Conservation (phyloP, 2,797 vertebrate genomes). For the Tokudaia muenninki region DNA sequence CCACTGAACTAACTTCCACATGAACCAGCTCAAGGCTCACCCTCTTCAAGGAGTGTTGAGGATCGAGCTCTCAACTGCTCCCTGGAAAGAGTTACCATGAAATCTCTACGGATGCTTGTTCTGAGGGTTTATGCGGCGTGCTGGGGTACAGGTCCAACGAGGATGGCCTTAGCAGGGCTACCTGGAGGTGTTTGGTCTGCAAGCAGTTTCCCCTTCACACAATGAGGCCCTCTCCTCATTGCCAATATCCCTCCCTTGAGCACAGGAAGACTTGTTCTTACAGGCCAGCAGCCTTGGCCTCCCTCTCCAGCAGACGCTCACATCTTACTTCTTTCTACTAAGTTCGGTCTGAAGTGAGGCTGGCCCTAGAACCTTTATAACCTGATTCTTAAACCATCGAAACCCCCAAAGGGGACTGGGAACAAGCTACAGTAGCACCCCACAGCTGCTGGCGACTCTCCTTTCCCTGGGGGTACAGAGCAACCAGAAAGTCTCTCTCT, state of each 20-base stretch:
- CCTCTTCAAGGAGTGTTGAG: fast-evolving
- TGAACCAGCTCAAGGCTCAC: neutral
- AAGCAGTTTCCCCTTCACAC: neutral
- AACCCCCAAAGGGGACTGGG: neutral
- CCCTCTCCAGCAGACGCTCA: neutral
- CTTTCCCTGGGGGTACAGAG: neutral
- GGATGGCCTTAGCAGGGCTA: neutral
- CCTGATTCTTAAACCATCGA: neutral
- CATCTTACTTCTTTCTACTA: neutral
- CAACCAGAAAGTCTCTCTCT: neutral
- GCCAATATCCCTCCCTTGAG: neutral
- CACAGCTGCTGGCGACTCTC: fast-evolving
- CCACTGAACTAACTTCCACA: neutral
- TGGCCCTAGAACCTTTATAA: neutral
- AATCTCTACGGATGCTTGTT: neutral
- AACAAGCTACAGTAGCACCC: neutral
- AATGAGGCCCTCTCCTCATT: neutral
- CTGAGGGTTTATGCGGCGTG: neutral
- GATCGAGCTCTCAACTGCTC: neutral
- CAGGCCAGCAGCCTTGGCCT: neutral
- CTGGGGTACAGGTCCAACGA: no score
- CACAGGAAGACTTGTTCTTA: neutral
- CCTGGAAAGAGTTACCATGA: neutral
- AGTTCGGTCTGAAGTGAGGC: neutral
- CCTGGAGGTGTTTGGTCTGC: neutral